Base-by-base conservation (phyloP, 1,140 invertebrate species). In the Papilio helenus region DNA sequence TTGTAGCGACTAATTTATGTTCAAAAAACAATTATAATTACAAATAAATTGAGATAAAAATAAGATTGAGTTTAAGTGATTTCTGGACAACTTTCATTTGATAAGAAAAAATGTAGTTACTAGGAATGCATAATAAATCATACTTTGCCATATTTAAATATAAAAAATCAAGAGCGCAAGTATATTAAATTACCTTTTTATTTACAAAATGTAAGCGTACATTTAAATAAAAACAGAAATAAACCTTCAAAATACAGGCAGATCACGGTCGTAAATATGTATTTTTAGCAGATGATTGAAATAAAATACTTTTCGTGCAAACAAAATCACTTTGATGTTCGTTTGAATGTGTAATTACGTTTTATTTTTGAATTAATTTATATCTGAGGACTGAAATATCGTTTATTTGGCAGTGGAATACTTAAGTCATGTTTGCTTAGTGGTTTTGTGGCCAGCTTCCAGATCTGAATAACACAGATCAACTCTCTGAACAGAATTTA, bases 231-330 rank as follows among this genome's bases (percentile, higher is more conserved):
- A 65, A 65, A 29, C 23, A 16, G 26, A 65, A 16, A 65, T 65
- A 65, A 65, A 65, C 10, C 29, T 16, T 29, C 10, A 65, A 65
- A 29, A 26, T 29, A 61, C 58, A 16, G 23, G 26, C 26, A 65
- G 61, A 26, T 5, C 23, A 12, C 26, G 23, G 12, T 65, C 61
- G 61, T 65, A 65, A 65, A 68, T 68, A 68, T 68, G 12, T 68
- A 68, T 68, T 68, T 68, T 68, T 68, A 68, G 26, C 61, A 68
- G 23, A 68, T 29, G 61, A 68, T 29, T 68, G 61, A 68, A 68
- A 68, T 68, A 68, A 68, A 68, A 68, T 68, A 68, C 61, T 16
- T 68, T 68, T 68, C 61, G 61, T 68, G 61, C 61, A 68, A 29
- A 68, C 14, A 68, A 68, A 68, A 16, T 68, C 61, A 29, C 26